Base-by-base conservation (phyloP, 2,113 vertebrate species). In the Ploceus nigricollis region DNA sequence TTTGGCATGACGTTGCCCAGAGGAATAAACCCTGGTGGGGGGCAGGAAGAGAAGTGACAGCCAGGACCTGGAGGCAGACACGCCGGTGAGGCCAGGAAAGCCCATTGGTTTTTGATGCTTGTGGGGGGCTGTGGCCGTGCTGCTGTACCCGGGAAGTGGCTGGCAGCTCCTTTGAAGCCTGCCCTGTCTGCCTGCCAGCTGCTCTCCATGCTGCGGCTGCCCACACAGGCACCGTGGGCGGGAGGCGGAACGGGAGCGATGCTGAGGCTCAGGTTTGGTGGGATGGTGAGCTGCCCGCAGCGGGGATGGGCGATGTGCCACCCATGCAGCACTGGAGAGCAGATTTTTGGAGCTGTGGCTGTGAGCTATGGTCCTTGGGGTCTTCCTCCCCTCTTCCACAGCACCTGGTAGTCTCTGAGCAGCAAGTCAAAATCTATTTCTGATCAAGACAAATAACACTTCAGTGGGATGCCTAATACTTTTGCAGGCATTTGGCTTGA, bases 251-350 rank as follows among this genome's bases (percentile, higher is more conserved):
- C 0, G 2, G 80, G 68, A 72, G 27, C 0, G 0, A 19, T 11
- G 65, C 44, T 3, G 70, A 45, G 14, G 70, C 39, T 54, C 30
- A 3, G 28, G 1, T 40, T 47, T 1, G 2, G 15, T 0, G 6
- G 85, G 39, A 27, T 5, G 15, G 27, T 12, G 65, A n/a, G 56
- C 56, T 84, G 75, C 31, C 75, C 1, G 0, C 2, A 1, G 58
- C 0, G 0, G 61, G 53, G 35, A 53, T 0, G 0, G 39, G 22
- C 0, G 0, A 11, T 2, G 5, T 30, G 28, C 58, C 2, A 23
- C 54, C 54, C 17, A 1, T 18, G 40, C 20, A 72, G 39, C 20
- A 6, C 5, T 15, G 45, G 13, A 69, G 8, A 19, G 17, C 0
- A 15, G 39, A 13, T 31, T 30, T 45, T n/a, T 3, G 8, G 44